A percentile compares a stretch with the other conserved stretches of the same genome.
Conservation (phyloP, 2,797 vertebrate genomes). For the Ctenosaura bakeri region DNA sequence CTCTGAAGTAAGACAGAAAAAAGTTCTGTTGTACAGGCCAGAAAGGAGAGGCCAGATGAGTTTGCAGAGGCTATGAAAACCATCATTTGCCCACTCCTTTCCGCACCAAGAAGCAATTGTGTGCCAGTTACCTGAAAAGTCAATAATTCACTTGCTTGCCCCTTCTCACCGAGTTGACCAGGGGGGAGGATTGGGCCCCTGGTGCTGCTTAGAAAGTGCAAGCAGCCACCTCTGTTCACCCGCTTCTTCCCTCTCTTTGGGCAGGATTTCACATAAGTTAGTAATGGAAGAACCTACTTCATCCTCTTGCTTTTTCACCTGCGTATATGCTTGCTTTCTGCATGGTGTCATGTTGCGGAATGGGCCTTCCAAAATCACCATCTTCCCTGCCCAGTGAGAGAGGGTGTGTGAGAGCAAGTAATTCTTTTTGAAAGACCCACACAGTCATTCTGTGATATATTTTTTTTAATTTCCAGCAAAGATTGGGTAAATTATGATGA, state of each 20-base stretch:
- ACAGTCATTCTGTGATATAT: no score
- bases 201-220: not conserved
- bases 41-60: not conserved
- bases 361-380: not conserved
- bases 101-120: not conserved
- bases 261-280: not conserved
- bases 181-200: not conserved
- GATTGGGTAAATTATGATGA: not conserved
- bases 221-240: not conserved
- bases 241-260: not conserved
- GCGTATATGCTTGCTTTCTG: not conserved
- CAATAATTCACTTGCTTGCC: not conserved
- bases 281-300: not conserved
- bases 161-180: not conserved
- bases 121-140: not conserved
- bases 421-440: not conserved
- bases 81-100: not conserved
- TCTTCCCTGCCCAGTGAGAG: not conserved
- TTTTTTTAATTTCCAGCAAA: not conserved
- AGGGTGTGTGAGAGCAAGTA: not conserved
- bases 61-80: not conserved
- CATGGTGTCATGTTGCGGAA: not conserved
- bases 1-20: not conserved
- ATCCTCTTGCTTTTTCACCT: not conserved
- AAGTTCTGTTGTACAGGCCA: not conserved